Conservation (phyloP, 1,140 invertebrate species). For the Nasonia giraulti region DNA sequence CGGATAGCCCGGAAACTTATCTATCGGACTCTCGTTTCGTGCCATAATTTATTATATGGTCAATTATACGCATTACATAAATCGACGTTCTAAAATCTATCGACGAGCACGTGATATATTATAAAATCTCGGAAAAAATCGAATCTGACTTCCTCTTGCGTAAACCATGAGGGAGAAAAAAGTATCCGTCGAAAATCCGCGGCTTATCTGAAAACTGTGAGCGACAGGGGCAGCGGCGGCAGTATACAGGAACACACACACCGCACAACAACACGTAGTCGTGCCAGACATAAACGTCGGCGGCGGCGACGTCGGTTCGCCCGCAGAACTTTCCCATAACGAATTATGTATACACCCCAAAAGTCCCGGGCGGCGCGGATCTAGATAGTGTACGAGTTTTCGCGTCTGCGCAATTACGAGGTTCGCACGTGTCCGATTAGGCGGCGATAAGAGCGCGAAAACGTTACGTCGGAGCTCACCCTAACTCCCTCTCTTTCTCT, state of each 20-base stretch:
- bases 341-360: conserved; percentile 17
- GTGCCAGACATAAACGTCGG: neutral
- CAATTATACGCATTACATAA: conserved; percentile 1
- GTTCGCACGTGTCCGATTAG: conserved; percentile 13
- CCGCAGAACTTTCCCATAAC: conserved; percentile 26
- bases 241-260: neutral
- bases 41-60: neutral
- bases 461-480: neutral
- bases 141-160: conserved; percentile 1
- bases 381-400: conserved; percentile 33
- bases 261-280: neutral
- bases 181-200: neutral
- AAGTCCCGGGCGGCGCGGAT: conserved; percentile 13
- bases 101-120: neutral
- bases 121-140: neutral
- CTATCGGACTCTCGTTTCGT: neutral
- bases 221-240: too few species aligned
- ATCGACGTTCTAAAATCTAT: neutral
- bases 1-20: neutral
- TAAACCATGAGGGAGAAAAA: neutral
- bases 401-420: conserved; percentile 16
- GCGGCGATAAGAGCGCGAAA: neutral
- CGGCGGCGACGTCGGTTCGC: neutral
- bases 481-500: neutral
- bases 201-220: neutral